These are phyloP conservation scores for Chauna torquata DNA, from an alignment of 2,113 vertebrate genomes.

Conservation along the genomic window DNA sequence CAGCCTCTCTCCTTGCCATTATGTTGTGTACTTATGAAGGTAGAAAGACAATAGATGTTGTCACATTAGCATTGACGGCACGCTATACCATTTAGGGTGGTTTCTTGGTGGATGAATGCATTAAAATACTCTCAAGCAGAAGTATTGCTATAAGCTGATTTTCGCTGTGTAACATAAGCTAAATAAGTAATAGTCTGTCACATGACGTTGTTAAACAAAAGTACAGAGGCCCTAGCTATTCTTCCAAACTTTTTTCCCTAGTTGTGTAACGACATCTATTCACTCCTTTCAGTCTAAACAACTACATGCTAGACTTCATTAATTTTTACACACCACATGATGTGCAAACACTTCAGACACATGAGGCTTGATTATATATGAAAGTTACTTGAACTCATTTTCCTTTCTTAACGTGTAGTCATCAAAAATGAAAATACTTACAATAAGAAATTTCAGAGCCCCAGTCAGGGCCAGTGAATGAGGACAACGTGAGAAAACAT, in stretches of 20 bases:
- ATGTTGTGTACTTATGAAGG: background rate
- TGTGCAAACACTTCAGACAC: background rate
- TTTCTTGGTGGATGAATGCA: background rate
- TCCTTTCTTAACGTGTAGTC: background rate
- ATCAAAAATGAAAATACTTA: background rate
- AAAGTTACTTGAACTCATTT: background rate
- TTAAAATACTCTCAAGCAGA: background rate
- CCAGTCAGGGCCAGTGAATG: accelerated
- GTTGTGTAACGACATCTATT: accelerated
- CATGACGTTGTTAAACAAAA: background rate
- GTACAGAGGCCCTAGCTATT: accelerated
- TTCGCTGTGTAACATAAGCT: background rate
- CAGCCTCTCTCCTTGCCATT: background rate
- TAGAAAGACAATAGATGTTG: background rate
- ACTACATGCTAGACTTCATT: background rate
- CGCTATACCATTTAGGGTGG: background rate
- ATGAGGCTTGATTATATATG: background rate
- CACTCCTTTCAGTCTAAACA: background rate
- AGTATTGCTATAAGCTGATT: background rate
- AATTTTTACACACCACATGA: background rate
- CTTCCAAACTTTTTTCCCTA: background rate
- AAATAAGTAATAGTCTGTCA: background rate
- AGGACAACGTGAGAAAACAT: background rate
- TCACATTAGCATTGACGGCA: background rate
- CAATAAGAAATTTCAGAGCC: accelerated